Conservation (phyloP, 2,888 invertebrate genomes). For the Heterodera filipjevi region DNA sequence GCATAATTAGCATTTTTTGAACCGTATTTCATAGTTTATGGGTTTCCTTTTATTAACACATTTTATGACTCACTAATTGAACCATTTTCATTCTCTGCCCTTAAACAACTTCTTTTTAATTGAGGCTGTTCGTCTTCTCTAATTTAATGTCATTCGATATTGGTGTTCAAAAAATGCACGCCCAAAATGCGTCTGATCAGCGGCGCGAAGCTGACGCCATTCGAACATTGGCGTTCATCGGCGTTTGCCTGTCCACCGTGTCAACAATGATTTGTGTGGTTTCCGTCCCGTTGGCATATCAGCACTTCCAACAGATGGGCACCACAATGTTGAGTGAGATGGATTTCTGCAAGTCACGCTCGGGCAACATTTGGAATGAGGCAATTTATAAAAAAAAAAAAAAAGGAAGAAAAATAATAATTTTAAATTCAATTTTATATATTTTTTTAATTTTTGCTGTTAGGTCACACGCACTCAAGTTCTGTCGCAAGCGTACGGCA, state of each 20-base stretch:
- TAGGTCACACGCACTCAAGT: conserved; percentile 28
- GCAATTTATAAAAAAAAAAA: neutral
- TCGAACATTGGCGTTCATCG: conserved; percentile 21
- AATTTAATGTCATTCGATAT: neutral
- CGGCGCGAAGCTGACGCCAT: conserved; percentile 23
- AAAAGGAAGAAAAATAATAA: neutral
- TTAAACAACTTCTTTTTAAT: neutral
- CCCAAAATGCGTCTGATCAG: neutral
- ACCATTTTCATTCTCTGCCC: neutral
- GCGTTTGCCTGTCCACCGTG: conserved; percentile 28
- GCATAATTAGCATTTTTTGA: no score
- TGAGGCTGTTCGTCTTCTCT: neutral
- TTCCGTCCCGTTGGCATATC: conserved; percentile 24
- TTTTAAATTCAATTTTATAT: neutral
- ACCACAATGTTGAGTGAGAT: conserved; percentile 18
- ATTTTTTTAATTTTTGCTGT: no score
- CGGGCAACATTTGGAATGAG: conserved; percentile 27
- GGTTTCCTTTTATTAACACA: no score
- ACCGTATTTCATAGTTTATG: no score
- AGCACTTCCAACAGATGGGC: conserved; percentile 27
- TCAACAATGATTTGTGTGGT: conserved; percentile 26
- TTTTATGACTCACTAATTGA: neutral
- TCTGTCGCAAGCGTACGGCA: conserved; percentile 13
- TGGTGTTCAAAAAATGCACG: neutral
- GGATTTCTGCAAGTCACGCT: conserved; percentile 25